Base-by-base conservation (phyloP, 2,888 invertebrate species). In the Latrodectus hesperus region DNA sequence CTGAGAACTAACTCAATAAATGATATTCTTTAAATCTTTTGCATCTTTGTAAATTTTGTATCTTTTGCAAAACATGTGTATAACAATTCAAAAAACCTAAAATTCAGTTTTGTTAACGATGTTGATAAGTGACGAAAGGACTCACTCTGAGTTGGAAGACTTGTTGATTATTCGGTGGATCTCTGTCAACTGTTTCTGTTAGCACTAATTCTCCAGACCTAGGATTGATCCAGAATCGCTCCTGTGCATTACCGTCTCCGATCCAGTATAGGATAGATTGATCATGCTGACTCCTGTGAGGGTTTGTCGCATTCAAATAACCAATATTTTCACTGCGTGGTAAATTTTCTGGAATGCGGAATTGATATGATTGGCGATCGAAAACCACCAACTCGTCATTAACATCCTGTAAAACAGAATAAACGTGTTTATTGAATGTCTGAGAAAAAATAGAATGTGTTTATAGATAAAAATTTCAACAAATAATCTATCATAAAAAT, bases 241-340 rank as follows among this genome's bases (percentile, higher is more conserved):
- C 85, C 17, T 81, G 70, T 9, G 67, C 67, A 68, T 89, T 89
- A 0, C 90, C 90, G 51, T 90, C 90, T 0, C 89, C 89, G 6
- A 91, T 89, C 91, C 91, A 91, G 73, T 91, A 91, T 1, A 88
- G 68, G n/a, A 91, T 90, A 65, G 90, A 90, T 80, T 91, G 91
- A 68, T 90, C 90, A n/a, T 88, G 88, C 8, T 84, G 53, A 10
- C 70, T 17, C 64, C 91, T 88, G 67, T 89, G 89, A 2, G 84
- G 89, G 83, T 91, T 91, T 4, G 90, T 90, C 3, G 91, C 91
- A 67, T 91, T 91, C 9, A 91, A 84, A 68, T 80, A 79, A 0
- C 91, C 91, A 16, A 91, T 89, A n/a, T 89, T 88, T n/a, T 89
- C 89, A 72, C 90, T 90, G 38, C 89, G 72, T 16, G 90, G 89